These are phyloP conservation scores for Ericerus pela DNA, from an alignment of 1,140 invertebrate genomes.

Conservation along the genomic window DNA sequence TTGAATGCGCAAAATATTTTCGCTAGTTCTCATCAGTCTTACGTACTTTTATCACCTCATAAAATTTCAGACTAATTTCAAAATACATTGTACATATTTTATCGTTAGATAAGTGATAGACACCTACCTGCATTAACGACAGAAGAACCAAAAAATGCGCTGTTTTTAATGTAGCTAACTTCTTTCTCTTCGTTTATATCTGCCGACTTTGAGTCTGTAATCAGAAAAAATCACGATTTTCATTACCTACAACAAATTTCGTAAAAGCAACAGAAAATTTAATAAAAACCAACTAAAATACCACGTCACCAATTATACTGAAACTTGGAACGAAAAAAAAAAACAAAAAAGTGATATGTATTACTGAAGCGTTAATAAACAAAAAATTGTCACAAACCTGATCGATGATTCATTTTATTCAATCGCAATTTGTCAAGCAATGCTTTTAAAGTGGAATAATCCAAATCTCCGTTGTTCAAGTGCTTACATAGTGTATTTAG, in stretches of 20 bases:
- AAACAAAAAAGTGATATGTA: not conserved
- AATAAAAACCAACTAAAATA: too few species aligned
- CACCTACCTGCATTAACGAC: not conserved
- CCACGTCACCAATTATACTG: not conserved
- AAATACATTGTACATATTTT: too few species aligned
- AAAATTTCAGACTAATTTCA: too few species aligned
- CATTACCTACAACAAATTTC: not conserved
- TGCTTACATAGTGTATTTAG: constrained; percentile 11
- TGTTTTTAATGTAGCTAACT: not conserved
- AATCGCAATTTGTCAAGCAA: constrained; percentile 5
- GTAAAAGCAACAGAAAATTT: too few species aligned
- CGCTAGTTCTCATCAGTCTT: too few species aligned
- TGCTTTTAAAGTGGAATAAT: constrained; percentile 3
- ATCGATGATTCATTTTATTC: constrained; percentile 4
- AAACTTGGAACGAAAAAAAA: not conserved
- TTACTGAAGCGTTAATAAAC: too few species aligned
- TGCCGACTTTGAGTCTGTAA: constrained; percentile 5
- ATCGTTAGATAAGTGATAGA: not conserved
- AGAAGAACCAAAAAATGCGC: not conserved
- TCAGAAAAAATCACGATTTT: not conserved
- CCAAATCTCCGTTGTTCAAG: constrained; percentile 12
- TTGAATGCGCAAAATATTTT: too few species aligned
- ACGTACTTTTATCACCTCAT: too few species aligned
- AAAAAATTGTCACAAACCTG: too few species aligned
- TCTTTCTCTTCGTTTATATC: constrained; percentile 8